These are phyloP conservation scores for Psittacula cyanocephala DNA, from an alignment of 2,113 vertebrate genomes.

Conservation along the genomic window DNA sequence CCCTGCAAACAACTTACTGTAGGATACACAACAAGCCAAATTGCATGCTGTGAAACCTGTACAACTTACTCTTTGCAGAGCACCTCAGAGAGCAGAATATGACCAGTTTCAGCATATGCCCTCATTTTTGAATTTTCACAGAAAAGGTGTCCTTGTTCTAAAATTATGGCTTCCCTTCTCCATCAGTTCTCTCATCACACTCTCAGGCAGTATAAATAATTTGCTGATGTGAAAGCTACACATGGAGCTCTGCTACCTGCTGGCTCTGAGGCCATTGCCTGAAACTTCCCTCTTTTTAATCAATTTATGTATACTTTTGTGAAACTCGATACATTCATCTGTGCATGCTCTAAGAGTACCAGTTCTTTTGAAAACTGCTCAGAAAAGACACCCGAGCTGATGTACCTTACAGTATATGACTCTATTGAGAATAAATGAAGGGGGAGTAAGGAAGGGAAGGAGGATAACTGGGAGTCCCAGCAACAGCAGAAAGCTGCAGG, in stretches of 20 bases:
- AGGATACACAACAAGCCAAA: neutral
- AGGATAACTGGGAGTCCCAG: neutral
- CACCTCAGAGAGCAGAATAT: neutral
- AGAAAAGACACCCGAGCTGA: neutral
- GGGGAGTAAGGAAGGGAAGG: neutral
- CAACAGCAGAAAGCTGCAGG: neutral
- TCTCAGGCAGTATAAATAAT: neutral
- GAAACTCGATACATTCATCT: slow-evolving; percentile 5
- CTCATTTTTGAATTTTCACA: neutral
- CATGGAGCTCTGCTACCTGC: neutral
- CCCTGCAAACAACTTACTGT: neutral
- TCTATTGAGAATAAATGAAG: neutral
- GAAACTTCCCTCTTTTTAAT: neutral
- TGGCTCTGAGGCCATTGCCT: neutral
- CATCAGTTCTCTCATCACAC: neutral
- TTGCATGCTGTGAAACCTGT: neutral
- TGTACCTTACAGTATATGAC: slow-evolving; percentile 24
- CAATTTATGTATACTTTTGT: neutral
- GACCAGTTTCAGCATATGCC: neutral
- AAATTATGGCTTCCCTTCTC: neutral
- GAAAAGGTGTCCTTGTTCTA: neutral
- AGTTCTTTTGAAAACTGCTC: slow-evolving; percentile 12
- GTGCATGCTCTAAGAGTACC: neutral
- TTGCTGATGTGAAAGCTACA: neutral
- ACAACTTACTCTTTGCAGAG: neutral